These are phyloP conservation scores for Diadegma fenestrale DNA, from an alignment of 2,888 invertebrate genomes.

Conservation along the genomic window DNA sequence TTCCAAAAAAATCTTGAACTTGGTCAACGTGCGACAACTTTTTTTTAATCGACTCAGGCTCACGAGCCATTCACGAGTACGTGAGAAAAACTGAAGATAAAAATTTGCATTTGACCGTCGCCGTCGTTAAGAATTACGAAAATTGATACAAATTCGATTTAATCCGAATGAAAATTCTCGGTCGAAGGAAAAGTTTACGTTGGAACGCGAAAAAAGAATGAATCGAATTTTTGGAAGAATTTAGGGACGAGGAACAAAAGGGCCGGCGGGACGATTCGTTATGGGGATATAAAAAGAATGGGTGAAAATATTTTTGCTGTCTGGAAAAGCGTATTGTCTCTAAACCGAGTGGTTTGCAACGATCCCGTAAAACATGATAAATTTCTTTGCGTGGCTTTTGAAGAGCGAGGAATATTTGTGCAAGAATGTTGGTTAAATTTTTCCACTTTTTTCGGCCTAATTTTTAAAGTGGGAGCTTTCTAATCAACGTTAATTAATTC, in stretches of 20 bases:
- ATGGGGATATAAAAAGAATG: slow-evolving; percentile 65
- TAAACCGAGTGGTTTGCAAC: slow-evolving; percentile 68
- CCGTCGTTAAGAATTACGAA: too few species aligned
- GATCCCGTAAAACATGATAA: slow-evolving; percentile 72
- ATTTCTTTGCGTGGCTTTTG: slow-evolving; percentile 72
- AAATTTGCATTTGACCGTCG: too few species aligned
- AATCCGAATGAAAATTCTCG: not conserved
- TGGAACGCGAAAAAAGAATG: not conserved
- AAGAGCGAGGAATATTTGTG: not conserved
- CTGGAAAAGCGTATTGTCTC: slow-evolving; percentile 76
- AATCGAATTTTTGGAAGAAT: slow-evolving; percentile 4
- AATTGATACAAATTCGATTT: too few species aligned
- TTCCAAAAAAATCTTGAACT: too few species aligned
- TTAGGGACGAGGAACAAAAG: not conserved
- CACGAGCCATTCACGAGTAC: too few species aligned
- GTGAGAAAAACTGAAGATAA: too few species aligned
- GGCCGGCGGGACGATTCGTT: slow-evolving; percentile 65
- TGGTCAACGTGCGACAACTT: too few species aligned
- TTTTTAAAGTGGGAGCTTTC: not conserved
- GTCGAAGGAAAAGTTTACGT: not conserved
- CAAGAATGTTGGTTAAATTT: not conserved
- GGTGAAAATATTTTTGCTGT: slow-evolving; percentile 78
- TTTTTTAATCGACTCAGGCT: too few species aligned
- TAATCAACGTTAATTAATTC: not conserved
- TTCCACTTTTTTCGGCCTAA: not conserved